Base-by-base conservation (phyloP, 1,140 invertebrate genomes). In the Popillia japonica region DNA sequence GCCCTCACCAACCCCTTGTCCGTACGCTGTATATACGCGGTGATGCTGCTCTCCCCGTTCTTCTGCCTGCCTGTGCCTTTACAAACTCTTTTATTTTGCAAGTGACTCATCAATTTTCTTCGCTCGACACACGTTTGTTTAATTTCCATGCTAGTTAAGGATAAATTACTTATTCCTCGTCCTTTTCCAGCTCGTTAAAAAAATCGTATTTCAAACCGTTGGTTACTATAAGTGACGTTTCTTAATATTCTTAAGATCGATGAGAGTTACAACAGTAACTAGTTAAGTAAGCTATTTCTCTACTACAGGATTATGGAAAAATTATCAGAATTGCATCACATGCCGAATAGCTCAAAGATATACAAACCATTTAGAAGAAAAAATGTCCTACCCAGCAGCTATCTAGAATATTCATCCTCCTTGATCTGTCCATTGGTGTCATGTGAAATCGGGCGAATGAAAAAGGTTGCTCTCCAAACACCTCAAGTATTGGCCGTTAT, bases 81-180 rank as follows among this genome's bases (percentile, higher is more conserved):
- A 41, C 72, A 42, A 72, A 14, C 64, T 55, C 75, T 82, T 83
- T 80, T 85, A 85, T 86, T 85, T 86, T 84, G 85, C 83, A 85
- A 85, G 84, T 86, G 85, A 86, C 83, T 86, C 84, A 86, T 84
- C 83, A 83, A 84, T 85, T 86, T 84, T 68, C 61, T 68, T 68
- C 61, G 22, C 61, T 22, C 61, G 61, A 8, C 61, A 68, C 61
- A 68, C 61, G 61, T 68, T 68, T 68, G 61, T 68, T 68, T 68
- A 68, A 68, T 68, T 68, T 68, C 22, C 22, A 68, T 10, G 20
- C 22, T 68, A 68, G 61, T 22, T 22, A 1, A 55, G 61, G 61
- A 68, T 68, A 68, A 68, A 68, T 68, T 68, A 68, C 22, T 68
- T 48, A 14, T 48, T 34, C 22, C 61, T 8, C 27, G 11, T 68